Base-by-base conservation (phyloP, 1,140 invertebrate genomes). In the Lepidurus packardi region DNA sequence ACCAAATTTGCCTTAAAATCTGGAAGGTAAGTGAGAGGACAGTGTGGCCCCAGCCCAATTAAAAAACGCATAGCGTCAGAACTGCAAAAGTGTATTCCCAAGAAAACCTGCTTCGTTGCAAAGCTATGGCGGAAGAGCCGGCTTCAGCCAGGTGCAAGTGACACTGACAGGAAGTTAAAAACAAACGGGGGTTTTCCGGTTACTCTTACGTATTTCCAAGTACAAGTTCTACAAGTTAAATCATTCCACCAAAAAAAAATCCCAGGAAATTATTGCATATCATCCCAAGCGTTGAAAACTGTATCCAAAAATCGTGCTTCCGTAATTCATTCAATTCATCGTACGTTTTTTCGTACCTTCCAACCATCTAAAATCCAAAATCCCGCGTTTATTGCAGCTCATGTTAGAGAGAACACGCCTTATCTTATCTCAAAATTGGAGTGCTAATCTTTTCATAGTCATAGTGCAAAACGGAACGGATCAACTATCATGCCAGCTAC, bases 131-230 rank as follows among this genome's bases (percentile, higher is more conserved):
- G 53, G n/a, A 65, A 65, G 53, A 65, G 53, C 53, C 53, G 53
- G 53, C 53, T 65, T 65, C 16, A 65, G 21, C 53, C 53, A 65
- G 53, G 53, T 65, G 53, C 53, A n/a, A 65, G 53, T 65, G 53
- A 16, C 53, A 65, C 16, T 65, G 53, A 16, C 53, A 65, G 53
- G 53, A 65, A 65, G 53, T 65, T 65, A n/a, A n/a, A 65, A 65
- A 21, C 16, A 65, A 65, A 65, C 53, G 53, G 53, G 16, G 53
- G 53, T 65, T 65, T 65, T 65, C 53, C 53, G 16, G 16, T 65
- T 7, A 21, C 21, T 13, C 21, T 7, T 0, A n/a, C 0, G 4
- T 65, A n/a, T 65, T 21, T 21, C 8, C 8, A 65, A 65, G 53
- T 65, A 21, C 53, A 65, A 65, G 6, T 21, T 21, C 0, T 65